Base-by-base conservation (phyloP, 2,888 invertebrate species). In the Sialis fuliginosa region DNA sequence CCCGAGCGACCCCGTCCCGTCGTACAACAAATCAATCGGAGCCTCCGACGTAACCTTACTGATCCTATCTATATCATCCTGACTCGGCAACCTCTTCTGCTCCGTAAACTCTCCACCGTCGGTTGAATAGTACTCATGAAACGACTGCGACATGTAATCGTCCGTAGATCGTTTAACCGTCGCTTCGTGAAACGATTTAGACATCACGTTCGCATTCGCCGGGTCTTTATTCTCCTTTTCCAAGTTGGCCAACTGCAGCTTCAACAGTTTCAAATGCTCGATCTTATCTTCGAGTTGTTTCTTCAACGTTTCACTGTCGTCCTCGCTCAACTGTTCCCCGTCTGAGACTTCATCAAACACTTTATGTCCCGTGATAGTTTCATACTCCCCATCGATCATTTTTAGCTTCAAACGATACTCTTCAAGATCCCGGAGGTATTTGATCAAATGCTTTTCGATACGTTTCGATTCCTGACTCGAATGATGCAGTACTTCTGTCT, bases 31-130 rank as follows among this genome's bases (percentile, higher is more conserved):
- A 48, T 81, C 68, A 49, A 88, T 77, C 4, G 88, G 88, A 1
- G 88, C 83, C 60, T 83, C 81, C 10, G 77, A 78, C 1, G 88
- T 88, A n/a, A 89, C 82, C 62, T 85, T 81, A n/a, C 84, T 85
- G 59, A 90, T 89, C 54, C 87, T 74, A 61, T 87, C 87, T 49
- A 87, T 83, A 59, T 88, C 88, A 57, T 87, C 86, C 60, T 85
- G 82, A n/a, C 84, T 84, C 0, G 85, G 83, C 51, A 58, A 42
- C 13, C 42, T 47, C 10, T 31, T 62, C 53, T 62, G 59, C 46
- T 49, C 52, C 31, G 48, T 51, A 48, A 48, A 43, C 43, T 46
- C 12, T 35, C 44, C 45, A 32, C 32, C 31, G 6, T 45, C 35
- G 6, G n/a, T n/a, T n/a, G 33, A 39, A 8, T 22, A 12, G 50